Percentiles rank a stretch among this genome's conserved stretches.
phyloP scores from a whole-genome alignment of 2,113 vertebrate genomes.

The Pogona vitticeps region DNA sequence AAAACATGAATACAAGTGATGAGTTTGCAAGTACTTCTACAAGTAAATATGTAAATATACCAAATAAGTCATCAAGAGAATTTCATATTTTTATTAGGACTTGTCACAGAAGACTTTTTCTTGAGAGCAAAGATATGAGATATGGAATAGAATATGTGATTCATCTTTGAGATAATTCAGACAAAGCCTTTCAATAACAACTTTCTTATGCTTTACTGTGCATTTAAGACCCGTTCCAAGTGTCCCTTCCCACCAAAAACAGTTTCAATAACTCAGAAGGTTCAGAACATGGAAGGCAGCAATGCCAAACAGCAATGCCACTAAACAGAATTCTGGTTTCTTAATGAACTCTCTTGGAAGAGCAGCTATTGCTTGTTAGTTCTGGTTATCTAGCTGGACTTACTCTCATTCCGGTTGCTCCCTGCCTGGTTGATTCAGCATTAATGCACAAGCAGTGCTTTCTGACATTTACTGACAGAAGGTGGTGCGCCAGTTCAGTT shows the following conservation, averaged over 20 bases:
- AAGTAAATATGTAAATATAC: not conserved
- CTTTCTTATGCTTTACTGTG: fast-evolving
- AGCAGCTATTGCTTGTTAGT: not conserved
- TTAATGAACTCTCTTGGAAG: not conserved
- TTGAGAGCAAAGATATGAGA: too few species aligned
- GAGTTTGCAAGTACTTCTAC: not conserved
- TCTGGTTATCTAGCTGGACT: slow-evolving; percentile 3
- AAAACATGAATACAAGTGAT: not conserved
- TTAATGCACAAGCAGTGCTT: not conserved
- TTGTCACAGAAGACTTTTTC: not conserved
- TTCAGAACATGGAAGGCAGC: not conserved
- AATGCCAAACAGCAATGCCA: not conserved
- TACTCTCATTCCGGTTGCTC: not conserved
- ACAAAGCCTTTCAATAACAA: not conserved
- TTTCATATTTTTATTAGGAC: not conserved
- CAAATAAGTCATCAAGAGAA: slow-evolving; percentile 1
- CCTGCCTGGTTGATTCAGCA: fast-evolving
- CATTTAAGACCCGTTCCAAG: fast-evolving
- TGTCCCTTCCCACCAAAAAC: not conserved
- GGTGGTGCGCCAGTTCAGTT: fast-evolving
- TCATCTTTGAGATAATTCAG: not conserved
- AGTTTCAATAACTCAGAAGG: not conserved
- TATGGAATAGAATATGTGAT: not conserved
- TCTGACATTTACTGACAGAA: slow-evolving; percentile 20
- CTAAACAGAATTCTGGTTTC: not conserved